A percentile compares a stretch with the other conserved stretches of the same genome.
phyloP scores from a whole-genome alignment of 35 echinoderm and acorn worm species.

The Lytechinus pictus region DNA sequence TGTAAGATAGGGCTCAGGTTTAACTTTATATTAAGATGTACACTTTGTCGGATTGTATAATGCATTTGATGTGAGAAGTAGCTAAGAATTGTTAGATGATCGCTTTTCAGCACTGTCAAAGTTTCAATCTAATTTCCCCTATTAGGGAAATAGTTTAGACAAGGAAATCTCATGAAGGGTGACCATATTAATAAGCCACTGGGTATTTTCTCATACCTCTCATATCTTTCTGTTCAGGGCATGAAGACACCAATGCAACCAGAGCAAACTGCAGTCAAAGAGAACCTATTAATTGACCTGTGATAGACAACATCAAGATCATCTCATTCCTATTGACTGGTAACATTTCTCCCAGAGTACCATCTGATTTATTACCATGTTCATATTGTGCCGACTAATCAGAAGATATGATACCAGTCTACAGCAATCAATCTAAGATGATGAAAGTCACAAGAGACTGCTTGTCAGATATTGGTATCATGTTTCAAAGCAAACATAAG shows the following conservation, averaged over 20 bases:
- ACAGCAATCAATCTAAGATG: background rate
- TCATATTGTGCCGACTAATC: background rate
- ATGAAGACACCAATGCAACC: background rate
- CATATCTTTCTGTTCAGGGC: conserved; percentile 17
- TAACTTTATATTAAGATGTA: too few relatives aligned
- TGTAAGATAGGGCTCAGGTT: too few relatives aligned
- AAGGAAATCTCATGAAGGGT: background rate
- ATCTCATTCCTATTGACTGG: background rate
- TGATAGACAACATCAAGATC: conserved; percentile 11
- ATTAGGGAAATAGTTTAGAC: background rate
- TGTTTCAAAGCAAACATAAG: background rate
- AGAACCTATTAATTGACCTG: background rate
- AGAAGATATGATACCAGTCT: background rate
- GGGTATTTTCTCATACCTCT: background rate
- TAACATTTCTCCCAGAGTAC: background rate
- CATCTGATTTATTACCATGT: background rate
- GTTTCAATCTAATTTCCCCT: background rate
- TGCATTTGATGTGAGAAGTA: too few relatives aligned
- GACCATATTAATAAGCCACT: background rate
- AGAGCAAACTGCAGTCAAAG: background rate
- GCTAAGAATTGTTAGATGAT: too few relatives aligned
- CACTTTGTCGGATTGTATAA: too few relatives aligned
- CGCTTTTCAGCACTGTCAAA: too few relatives aligned
- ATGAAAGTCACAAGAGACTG: background rate
- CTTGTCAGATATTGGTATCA: background rate